phyloP scores from a whole-genome alignment of 2,113 vertebrate genomes.

The Caranx ignobilis region DNA sequence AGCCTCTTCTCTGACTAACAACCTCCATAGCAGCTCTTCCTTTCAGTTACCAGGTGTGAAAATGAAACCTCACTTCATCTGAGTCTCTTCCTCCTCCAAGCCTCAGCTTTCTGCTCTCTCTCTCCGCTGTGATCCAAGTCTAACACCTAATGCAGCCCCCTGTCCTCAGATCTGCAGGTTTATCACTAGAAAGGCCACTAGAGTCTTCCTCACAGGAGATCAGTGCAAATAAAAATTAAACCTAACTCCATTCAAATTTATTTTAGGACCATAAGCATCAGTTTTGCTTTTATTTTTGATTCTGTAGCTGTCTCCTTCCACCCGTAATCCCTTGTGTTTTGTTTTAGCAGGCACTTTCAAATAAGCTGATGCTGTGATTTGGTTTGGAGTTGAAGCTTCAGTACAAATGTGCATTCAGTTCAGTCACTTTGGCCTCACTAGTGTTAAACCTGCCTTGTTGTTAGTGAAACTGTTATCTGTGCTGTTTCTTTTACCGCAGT shows the following conservation, averaged over 20 bases:
- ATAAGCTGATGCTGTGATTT: background rate
- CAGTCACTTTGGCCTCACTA: constrained; percentile 46
- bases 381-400: background rate
- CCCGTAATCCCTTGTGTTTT: constrained; percentile 12
- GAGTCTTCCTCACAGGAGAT: background rate
- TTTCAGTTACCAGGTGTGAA: constrained; percentile 44
- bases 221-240: background rate
- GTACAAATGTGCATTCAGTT: background rate
- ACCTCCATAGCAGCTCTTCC: constrained; percentile 6
- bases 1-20: constrained; percentile 96
- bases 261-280: background rate
- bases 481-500: constrained; percentile 14
- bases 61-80: constrained; percentile 23
- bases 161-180: constrained; percentile 4
- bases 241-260: constrained; percentile 4
- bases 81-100: constrained; percentile 37
- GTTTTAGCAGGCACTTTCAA: background rate
- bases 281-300: background rate
- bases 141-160: constrained; percentile 2
- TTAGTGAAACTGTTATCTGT: constrained; percentile 38
- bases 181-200: constrained; percentile 48
- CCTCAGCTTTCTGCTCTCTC: constrained; percentile 40
- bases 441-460: constrained; percentile 37
- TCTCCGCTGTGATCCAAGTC: background rate
- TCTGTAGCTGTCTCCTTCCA: background rate